Evolutionary conservation across 53 echinoderm and acorn worm genomes (phyloP).

Genomic region (Echinometra lucunter): DNA sequence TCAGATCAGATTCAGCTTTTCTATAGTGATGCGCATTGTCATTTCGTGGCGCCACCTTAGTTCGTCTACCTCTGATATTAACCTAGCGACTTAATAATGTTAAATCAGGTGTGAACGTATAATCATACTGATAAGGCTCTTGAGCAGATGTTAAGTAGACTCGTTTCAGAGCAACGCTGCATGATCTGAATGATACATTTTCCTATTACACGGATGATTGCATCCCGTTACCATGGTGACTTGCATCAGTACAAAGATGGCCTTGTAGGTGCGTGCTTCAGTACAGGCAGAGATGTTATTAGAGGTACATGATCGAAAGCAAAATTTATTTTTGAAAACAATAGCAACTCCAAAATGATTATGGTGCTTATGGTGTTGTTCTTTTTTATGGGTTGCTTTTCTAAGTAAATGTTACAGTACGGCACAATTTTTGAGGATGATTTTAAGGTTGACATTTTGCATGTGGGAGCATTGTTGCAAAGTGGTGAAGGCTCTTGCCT

Average conservation of each 20-base stretch:
- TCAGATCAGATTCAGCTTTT: neutral
- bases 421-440: no score
- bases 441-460: no score
- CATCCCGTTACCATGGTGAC: constrained; percentile 16
- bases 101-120: neutral
- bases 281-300: neutral
- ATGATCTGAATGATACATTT: neutral
- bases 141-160: neutral
- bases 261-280: no score
- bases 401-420: no score
- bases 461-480: no score
- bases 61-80: neutral
- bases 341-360: no score
- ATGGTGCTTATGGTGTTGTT: no score
- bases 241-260: neutral
- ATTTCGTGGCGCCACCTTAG: neutral
- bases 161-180: neutral
- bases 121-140: neutral
- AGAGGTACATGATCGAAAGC: no score
- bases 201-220: neutral
- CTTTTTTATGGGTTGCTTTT: no score
- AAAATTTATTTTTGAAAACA: no score
- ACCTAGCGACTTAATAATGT: neutral
- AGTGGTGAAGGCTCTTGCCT: no score
- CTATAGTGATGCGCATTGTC: neutral